Evolutionary conservation across 2,797 vertebrate species (phyloP), one percentile per base, ranked within the genome.

Genomic region (Threskiornis aethiopicus): DNA sequence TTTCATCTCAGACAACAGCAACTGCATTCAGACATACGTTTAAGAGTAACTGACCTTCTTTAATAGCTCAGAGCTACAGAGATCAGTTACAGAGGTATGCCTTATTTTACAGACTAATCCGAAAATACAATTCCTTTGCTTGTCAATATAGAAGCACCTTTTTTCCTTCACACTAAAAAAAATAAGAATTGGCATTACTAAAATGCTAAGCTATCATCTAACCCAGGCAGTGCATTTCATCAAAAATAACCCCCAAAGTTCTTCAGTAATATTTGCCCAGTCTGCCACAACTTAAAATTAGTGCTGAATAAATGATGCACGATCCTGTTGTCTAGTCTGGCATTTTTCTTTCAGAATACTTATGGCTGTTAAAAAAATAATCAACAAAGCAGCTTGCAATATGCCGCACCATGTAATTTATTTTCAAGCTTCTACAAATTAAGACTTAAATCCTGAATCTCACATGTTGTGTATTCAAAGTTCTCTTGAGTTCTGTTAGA

Each of bases 291-390:
- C 73, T 94, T 95, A 77, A 93, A 93, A 95, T 80, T 62, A 89
- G 70, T 61, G 72, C 81, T 89, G 67, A 80, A 94, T 79, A 94
- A 82, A 87, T 12, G 75, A 94, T 64, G 52, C 65, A 92, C 2
- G 8, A 73, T 42, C 31, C 66, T 86, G 75, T 67, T 93, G 79
- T 84, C 75, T 59, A 76, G 88, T 58, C 79, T 95, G 85, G 78
- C 58, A 82, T 94, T 94, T 90, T 70, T 81, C 87, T 91, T 96
- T 64, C 71, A 80, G 89, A 91, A 95, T 65, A 82, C 58, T 96
- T 82, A 20, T 6, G 49, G 59, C 41, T 96, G 85, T 90, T 73
- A 26, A 73, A 86, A 81, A 79, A 78, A 81, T 29, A 83, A 87
- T 21, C 29, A 54, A 54, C 51, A 42, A 81, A 92, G 55, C 14